Base-by-base conservation (phyloP, 2,797 vertebrate genomes). In the Chelidonichthys spinosus region DNA sequence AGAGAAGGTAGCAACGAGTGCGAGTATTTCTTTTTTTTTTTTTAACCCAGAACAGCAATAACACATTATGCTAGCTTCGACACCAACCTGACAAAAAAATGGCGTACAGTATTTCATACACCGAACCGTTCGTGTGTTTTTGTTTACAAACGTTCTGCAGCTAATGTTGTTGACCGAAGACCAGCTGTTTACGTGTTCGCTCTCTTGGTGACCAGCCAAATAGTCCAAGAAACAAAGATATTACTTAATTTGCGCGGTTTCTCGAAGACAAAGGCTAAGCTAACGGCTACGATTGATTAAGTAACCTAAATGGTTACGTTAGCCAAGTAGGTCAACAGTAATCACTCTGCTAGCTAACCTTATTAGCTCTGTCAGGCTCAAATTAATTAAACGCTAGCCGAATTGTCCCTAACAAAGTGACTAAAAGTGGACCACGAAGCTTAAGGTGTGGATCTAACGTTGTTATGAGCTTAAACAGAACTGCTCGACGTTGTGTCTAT, bases 291-390 rank as follows among this genome's bases (percentile, higher is more conserved):
- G 5, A 10, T 58, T 63, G 15, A 32, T 6, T 17, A 47, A 13
- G 18, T 63, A 18, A 46, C 60, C 53, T 67, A 18, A 71, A 69
- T 52, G 69, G 65, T 63, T 68, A 49, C 54, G 63, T 56, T 62
- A 43, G 44, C 1, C 58, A 86, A 85, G 64, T 89, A 72, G 83
- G 81, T 84, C 86, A 84, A 2, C 43, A 36, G 55, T 65, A 66
- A 8, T 33, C 25, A 40, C 66, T 25, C 35, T 71, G 47, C 39
- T 6, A 71, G 76, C 72, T 59, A 72, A 69, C 56, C 25, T 15
- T 56, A 2, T 25, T 25, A 25, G 25, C 25, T 25, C 25, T 25
- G 25, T 25, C 25, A 25, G 25, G 25, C 25, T 25, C 25, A 25
- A 25, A 25, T 25, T 25, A 25, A 25, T 25, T 25, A 25, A 25